Base-by-base conservation (phyloP, 2,797 vertebrate genomes). In the Lateolabrax maculatus region DNA sequence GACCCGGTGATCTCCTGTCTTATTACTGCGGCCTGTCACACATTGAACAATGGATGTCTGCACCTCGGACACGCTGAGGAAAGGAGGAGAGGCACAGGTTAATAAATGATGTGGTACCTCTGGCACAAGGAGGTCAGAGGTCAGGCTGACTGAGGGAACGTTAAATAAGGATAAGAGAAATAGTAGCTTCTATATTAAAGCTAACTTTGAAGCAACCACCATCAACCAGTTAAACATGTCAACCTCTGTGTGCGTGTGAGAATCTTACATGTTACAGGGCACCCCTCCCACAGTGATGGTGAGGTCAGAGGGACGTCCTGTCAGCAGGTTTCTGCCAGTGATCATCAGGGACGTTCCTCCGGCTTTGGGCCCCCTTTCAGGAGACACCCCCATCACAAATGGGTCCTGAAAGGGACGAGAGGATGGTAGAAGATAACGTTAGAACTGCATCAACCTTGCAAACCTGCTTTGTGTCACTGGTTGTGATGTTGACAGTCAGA, bases 301-400 rank as follows among this genome's bases (percentile, higher is more conserved):
- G 88, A 98, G 96, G 84, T 98, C 96, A 52, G 90, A 94, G 31
- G 95, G 89, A 23, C 91, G 95, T 13, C 98, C 98, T 0, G 98
- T 98, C 85, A 97, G 94, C 66, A 99, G 94, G 85, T 97, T 96
- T 37, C 92, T 92, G 55, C 98, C 98, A 0, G 86, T 94, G 86
- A 99, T 94, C 1, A 95, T 98, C 37, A 99, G 94, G 43, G 84
- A 89, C 3, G 97, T 98, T 65, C 98, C 98, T 43, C 98, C 98
- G 0, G 98, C 97, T 89, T 95, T 96, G 60, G 98, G 98, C 7
- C 98, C 98, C n/a, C 92, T 95, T 61, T 93, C 89, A 3, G 98
- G 98, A 71, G 93, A 93, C 75, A 99, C 93, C 16, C 94, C 95
- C 77, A 93, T 95, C 90, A 99, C 92, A 85, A 96, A 94, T 0